Percentiles rank a stretch among this genome's conserved stretches.
phyloP scores from a whole-genome alignment of 2,888 invertebrate genomes.

The Lepidonotus clava region DNA sequence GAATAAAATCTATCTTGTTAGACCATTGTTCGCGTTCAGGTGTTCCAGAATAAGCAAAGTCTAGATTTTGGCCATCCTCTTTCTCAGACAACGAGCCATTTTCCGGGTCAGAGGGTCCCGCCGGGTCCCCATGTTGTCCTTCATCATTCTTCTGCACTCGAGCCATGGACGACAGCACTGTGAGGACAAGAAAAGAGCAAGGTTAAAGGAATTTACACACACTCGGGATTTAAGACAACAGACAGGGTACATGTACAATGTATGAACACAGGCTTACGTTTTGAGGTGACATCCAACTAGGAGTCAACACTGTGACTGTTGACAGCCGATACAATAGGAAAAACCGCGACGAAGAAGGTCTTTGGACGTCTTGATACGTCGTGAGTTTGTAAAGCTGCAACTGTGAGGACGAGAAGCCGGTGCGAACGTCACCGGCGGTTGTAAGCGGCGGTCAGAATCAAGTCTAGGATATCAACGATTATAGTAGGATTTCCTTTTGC shows the following conservation, averaged over 20 bases:
- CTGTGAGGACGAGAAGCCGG: not conserved
- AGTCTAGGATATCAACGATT: too few species aligned
- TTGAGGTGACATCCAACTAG: constrained; percentile 48
- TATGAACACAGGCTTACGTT: not conserved
- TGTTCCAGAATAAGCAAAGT: not conserved
- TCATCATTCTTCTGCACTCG: constrained; percentile 50
- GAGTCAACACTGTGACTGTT: constrained; percentile 52
- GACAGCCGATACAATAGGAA: not conserved
- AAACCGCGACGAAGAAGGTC: not conserved
- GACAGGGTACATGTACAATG: not conserved
- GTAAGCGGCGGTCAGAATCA: too few species aligned
- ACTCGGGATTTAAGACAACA: too few species aligned
- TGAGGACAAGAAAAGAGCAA: not conserved
- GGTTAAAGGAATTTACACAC: not conserved
- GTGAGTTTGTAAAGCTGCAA: not conserved
- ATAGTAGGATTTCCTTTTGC: not conserved
- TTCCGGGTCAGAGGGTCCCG: constrained; percentile 58
- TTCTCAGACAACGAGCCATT: constrained; percentile 57
- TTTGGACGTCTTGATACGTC: not conserved
- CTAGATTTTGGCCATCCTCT: constrained; percentile 58
- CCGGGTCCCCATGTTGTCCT: constrained; percentile 50
- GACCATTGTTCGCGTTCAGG: constrained; percentile 56
- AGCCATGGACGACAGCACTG: constrained; percentile 53
- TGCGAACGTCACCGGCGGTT: constrained; percentile 21
- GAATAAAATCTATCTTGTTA: constrained; percentile 52